Evolutionary conservation across 2,888 invertebrate species (phyloP).

Genomic region (Caenorhabditis angaria): DNA sequence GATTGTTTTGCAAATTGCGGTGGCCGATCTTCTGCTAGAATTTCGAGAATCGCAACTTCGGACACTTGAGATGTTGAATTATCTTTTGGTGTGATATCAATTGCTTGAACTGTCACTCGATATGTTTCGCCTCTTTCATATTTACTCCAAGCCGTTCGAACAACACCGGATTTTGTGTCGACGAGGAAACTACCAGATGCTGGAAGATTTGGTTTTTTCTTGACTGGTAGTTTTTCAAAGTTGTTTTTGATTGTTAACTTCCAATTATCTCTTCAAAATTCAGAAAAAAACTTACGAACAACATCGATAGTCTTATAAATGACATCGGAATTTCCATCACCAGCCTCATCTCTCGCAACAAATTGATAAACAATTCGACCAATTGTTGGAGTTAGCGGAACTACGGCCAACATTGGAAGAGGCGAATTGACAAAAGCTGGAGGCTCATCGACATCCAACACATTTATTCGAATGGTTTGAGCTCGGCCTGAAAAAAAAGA

Average conservation of each 20-base stretch:
- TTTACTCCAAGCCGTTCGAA: constrained; percentile 58
- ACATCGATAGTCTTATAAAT: constrained; percentile 66
- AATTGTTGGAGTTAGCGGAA: constrained; percentile 60
- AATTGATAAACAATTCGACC: constrained; percentile 75
- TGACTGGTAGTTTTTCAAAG: background rate
- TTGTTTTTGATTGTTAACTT: background rate
- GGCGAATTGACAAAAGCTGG: constrained; percentile 97
- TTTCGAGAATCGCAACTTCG: constrained; percentile 72
- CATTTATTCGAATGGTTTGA: constrained; percentile 48
- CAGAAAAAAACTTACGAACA: constrained; percentile 56
- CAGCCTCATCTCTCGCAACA: constrained; percentile 93
- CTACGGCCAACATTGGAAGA: constrained; percentile 84
- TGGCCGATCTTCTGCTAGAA: constrained; percentile 82
- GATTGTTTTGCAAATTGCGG: constrained; percentile 96
- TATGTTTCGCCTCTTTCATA: constrained; percentile 58
- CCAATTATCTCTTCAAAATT: background rate
- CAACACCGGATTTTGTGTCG: constrained; percentile 60
- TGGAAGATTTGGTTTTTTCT: constrained; percentile 25
- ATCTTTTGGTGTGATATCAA: constrained; percentile 54
- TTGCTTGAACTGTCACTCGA: constrained; percentile 62
- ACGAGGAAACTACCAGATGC: constrained; percentile 65
- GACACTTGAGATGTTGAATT: constrained; percentile 44
- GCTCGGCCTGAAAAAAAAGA: constrained; percentile 39
- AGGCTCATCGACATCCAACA: constrained; percentile 81
- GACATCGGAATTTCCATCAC: constrained; percentile 75